These are phyloP conservation scores for Apis florea DNA, from an alignment of 1,140 invertebrate genomes.

Conservation along the genomic window DNA sequence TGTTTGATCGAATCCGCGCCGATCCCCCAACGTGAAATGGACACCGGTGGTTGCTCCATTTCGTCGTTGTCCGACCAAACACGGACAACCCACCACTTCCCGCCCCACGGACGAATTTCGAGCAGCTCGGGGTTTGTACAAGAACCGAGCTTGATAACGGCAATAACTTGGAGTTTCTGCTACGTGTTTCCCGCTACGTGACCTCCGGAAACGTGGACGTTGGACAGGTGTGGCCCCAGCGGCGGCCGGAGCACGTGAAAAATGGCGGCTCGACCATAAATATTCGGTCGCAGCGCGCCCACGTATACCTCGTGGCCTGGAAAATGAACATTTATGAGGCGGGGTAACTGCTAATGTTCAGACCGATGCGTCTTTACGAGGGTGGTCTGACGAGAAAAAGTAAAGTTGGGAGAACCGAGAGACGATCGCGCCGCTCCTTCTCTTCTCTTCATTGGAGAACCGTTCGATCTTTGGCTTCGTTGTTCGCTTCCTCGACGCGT, in stretches of 20 bases:
- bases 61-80: conserved; percentile 3
- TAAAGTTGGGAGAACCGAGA: too few relatives aligned
- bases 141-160: conserved; percentile 37
- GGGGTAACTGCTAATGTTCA: conserved; percentile 56
- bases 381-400: not conserved
- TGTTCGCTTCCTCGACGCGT: not conserved
- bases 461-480: not conserved
- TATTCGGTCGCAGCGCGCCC: conserved; percentile 30
- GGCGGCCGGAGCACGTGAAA: conserved; percentile 32
- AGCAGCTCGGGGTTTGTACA: not conserved
- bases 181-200: conserved; percentile 33
- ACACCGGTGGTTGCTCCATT: too few relatives aligned
- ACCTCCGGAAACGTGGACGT: conserved; percentile 17
- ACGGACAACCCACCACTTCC: not conserved
- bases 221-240: conserved; percentile 26
- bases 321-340: conserved; percentile 64
- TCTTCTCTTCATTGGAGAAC: not conserved
- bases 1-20: conserved; percentile 9
- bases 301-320: conserved; percentile 19
- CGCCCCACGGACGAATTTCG: not conserved
- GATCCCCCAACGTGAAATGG: not conserved
- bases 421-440: too few relatives aligned
- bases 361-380: conserved; percentile 57
- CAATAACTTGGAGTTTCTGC: not conserved
- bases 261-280: conserved; percentile 56